Evolutionary conservation across 2,113 vertebrate species (phyloP).

Genomic region (Puma concolor): DNA sequence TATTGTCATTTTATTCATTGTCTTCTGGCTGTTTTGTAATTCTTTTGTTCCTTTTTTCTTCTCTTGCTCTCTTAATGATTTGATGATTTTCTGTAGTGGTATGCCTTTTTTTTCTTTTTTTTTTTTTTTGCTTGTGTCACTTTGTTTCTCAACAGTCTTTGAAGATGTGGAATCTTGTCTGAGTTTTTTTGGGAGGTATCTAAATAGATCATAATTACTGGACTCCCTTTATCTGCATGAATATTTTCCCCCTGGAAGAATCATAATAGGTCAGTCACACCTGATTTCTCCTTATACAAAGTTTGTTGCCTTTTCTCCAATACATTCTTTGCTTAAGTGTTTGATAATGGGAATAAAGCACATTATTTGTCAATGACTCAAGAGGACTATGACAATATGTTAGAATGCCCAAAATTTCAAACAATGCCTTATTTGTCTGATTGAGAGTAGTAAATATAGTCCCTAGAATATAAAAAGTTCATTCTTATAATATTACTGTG

Average conservation of each 20-base stretch:
- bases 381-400: background rate
- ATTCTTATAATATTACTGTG: background rate
- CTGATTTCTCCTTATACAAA: background rate
- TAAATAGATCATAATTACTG: background rate
- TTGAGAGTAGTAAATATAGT: conserved; percentile 36
- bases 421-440: background rate
- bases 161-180: background rate
- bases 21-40: background rate
- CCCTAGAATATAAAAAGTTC: background rate
- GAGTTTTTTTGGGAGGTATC: background rate
- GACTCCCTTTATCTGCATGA: background rate
- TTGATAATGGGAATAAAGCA: background rate
- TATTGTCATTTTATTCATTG: background rate
- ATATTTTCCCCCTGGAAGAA: background rate
- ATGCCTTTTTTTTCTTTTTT: background rate
- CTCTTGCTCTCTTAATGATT: background rate
- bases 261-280: background rate
- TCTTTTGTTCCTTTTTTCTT: background rate
- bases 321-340: background rate
- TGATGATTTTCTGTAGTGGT: background rate
- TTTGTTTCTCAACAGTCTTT: background rate
- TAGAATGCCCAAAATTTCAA: background rate
- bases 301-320: background rate
- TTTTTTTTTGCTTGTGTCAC: background rate
- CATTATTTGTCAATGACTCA: background rate